Conservation (phyloP, 2,113 vertebrate species). For the Pelecanus crispus region DNA sequence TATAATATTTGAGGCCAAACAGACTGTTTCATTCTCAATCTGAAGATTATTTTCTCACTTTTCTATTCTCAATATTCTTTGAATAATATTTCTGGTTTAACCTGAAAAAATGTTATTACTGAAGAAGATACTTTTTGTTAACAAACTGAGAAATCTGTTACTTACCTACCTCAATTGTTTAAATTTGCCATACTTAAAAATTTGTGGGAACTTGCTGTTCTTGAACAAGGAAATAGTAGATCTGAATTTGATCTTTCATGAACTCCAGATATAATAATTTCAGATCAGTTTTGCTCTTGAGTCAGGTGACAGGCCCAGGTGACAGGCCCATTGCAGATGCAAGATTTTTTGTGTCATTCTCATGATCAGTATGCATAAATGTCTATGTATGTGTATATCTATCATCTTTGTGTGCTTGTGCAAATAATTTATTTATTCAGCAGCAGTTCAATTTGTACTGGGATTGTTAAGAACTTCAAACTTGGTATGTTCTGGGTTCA, state of each 20-base stretch:
- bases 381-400: background rate
- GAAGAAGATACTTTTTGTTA: background rate
- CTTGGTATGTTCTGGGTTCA: background rate
- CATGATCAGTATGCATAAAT: background rate
- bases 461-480: slow-evolving; percentile 23
- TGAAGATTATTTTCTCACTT: background rate
- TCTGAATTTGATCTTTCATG: slow-evolving; percentile 7
- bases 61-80: background rate
- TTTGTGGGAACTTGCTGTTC: background rate
- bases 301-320: background rate
- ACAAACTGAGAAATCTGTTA: background rate
- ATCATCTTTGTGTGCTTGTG: background rate
- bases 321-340: background rate
- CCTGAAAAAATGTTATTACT: background rate
- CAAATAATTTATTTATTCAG: background rate
- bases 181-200: background rate
- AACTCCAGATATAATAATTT: background rate
- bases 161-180: background rate
- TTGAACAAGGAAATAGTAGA: slow-evolving; percentile 28
- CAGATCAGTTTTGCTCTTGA: background rate
- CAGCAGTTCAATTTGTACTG: background rate
- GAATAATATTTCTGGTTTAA: background rate
- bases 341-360: background rate
- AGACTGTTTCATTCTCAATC: background rate
- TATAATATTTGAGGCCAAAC: background rate